Base-by-base conservation (phyloP, 2,113 vertebrate genomes). In the Alouatta palliata region DNA sequence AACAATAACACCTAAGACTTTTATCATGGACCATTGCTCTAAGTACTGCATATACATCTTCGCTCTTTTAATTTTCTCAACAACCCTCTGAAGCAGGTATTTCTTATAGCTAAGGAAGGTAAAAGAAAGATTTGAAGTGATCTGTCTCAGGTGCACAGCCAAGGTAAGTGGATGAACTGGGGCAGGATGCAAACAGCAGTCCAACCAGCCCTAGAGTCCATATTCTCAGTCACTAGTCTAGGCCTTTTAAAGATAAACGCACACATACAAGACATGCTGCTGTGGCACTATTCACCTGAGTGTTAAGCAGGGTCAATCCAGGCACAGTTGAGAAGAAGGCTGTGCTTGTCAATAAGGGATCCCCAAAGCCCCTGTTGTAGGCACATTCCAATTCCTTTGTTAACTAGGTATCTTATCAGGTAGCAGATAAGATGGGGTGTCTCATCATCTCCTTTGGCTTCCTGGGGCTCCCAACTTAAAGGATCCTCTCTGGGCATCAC, bases 221-320 rank as follows among this genome's bases (percentile, higher is more conserved):
- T 5, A 20, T 61, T 40, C 47, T 32, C 12, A 13, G 4, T 70
- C n/a, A 17, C 52, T 45, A 1, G 11, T 21, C 37, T 49, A 27
- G 23, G 87, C 9, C 52, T 87, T 40, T 52, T 37, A 12, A 77
- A 37, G 61, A 20, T 3, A 20, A 54, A 37, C 1, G n/a, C 19
- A 43, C 32, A 37, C 11, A 12, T 1, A 21, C 9, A 4, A 27
- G 6, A 47, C 20, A 16, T 7, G 43, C 30, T 1, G 1, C 30
- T 45, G 27, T 27, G 27, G 73, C 40, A 40, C 56, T 21, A 37
- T 56, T 85, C 17, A 17, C 35, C 61, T 32, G 6, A 61, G 9
- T 40, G 40, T 27, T 19, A 56, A 0, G 10, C 0, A 13, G 71
- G 7, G 6, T 71, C 14, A 9, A 16, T 43, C 47, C 32, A 25